Base-by-base conservation (phyloP, 1,140 invertebrate genomes). In the Tenebrio molitor region DNA sequence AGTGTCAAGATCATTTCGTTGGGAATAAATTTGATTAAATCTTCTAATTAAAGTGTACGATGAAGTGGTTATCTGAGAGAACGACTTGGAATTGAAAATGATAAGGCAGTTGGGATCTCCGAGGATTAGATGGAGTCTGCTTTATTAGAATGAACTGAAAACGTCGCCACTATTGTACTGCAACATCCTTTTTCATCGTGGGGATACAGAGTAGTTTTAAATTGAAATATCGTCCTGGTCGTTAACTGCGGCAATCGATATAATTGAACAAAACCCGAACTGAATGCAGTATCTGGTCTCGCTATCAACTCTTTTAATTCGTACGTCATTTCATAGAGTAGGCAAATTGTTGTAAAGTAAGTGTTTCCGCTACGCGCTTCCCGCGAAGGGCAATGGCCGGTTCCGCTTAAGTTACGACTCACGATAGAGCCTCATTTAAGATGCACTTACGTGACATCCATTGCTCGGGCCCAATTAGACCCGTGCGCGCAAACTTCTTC, bases 281-380 rank as follows among this genome's bases (percentile, higher is more conserved):
- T 64, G 41, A 67, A 21, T 53, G 50, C 66, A 68, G 21, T 46
- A 23, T 50, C 44, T 29, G 42, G 63, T 67, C 65, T 53, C 65
- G 50, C 41, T 67, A 63, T 50, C 65, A 69, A 73, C 50, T 68
- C 34, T 68, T 73, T 73, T 73, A 62, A 68, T 58, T 66, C 36
- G 70, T 50, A 50, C 42, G 46, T 62, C 50, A 58, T 58, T 58
- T 23, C 50, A 58, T 58, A 58, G 69, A 77, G 71, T 74, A 74
- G 76, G 69, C 78, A 76, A 79, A 77, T 78, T 78, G 71, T 77
- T 76, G 73, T 79, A 77, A 79, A 79, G 74, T 79, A 77, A 74
- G 63, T 65, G 70, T 73, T 79, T 79, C 78, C 78, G 77, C 72
- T 72, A 67, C 72, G 50, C 64, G 44, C 25, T 70, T 77, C 69